A percentile compares a stretch with the other conserved stretches of the same genome.
These are phyloP conservation scores for Agrypnia vestita DNA, from an alignment of 1,140 invertebrate genomes.

Conservation along the genomic window DNA sequence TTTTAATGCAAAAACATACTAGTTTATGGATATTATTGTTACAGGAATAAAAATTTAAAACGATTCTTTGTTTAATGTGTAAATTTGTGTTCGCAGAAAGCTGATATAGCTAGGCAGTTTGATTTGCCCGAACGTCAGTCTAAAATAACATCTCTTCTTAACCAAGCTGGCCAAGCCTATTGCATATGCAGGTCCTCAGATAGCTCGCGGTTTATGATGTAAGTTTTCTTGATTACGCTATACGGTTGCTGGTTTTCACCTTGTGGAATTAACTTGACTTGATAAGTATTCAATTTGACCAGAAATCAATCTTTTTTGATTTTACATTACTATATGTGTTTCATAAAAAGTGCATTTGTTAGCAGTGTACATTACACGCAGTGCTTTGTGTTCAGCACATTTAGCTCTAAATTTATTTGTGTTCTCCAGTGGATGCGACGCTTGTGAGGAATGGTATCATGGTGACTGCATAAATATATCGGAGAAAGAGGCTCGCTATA, in stretches of 20 bases:
- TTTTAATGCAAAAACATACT: not conserved
- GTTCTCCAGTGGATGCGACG: conserved; percentile 88
- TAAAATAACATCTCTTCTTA: conserved; percentile 91
- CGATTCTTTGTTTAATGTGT: not conserved
- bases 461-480: conserved; percentile 97
- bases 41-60: too few species aligned
- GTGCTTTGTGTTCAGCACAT: too few species aligned
- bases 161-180: conserved; percentile 92
- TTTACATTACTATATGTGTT: too few species aligned
- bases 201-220: conserved; percentile 97
- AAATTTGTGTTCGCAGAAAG: conserved; percentile 76
- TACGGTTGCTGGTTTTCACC: too few species aligned
- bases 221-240: conserved; percentile 64
- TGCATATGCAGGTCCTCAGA: conserved; percentile 96
- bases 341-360: too few species aligned
- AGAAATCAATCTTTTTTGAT: too few species aligned
- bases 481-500: conserved; percentile 92
- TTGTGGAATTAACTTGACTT: too few species aligned
- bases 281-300: too few species aligned
- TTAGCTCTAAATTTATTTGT: not conserved
- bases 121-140: conserved; percentile 91
- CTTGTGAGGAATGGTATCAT: conserved; percentile 99
- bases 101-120: conserved; percentile 92
- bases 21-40: too few species aligned
- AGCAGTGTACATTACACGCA: too few species aligned